These are phyloP conservation scores for Sarcophaga carnaria DNA, from an alignment of 2,888 invertebrate species.

Conservation along the genomic window DNA sequence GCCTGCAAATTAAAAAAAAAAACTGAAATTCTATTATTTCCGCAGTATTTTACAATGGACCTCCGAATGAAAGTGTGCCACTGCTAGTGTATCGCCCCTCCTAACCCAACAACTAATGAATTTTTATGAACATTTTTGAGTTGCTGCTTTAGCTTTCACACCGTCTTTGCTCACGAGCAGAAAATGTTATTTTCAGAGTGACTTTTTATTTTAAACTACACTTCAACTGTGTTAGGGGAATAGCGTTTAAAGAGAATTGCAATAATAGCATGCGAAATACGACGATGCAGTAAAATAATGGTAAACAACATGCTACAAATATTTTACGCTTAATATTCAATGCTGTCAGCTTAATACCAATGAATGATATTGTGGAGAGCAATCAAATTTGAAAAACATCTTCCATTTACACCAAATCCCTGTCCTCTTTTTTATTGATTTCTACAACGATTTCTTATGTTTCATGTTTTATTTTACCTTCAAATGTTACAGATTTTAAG, in stretches of 20 bases:
- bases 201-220: neutral
- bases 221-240: neutral
- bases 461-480: neutral
- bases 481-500: neutral
- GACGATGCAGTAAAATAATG: slow-evolving; percentile 35
- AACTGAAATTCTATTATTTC: too few relatives aligned
- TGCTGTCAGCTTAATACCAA: neutral
- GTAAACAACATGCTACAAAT: slow-evolving; percentile 42
- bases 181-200: too few relatives aligned
- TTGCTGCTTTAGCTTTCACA: neutral
- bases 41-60: too few relatives aligned
- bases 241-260: neutral
- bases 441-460: neutral
- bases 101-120: too few relatives aligned
- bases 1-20: too few relatives aligned
- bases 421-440: neutral
- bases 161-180: too few relatives aligned
- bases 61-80: too few relatives aligned
- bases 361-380: neutral
- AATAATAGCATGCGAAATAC: neutral
- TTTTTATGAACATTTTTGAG: neutral
- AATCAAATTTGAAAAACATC: neutral
- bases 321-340: neutral
- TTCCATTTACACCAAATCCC: neutral
- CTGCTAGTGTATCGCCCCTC: too few relatives aligned